Evolutionary conservation across 2,888 invertebrate genomes (phyloP).

Genomic region (Disparrhopalites patrizii): DNA sequence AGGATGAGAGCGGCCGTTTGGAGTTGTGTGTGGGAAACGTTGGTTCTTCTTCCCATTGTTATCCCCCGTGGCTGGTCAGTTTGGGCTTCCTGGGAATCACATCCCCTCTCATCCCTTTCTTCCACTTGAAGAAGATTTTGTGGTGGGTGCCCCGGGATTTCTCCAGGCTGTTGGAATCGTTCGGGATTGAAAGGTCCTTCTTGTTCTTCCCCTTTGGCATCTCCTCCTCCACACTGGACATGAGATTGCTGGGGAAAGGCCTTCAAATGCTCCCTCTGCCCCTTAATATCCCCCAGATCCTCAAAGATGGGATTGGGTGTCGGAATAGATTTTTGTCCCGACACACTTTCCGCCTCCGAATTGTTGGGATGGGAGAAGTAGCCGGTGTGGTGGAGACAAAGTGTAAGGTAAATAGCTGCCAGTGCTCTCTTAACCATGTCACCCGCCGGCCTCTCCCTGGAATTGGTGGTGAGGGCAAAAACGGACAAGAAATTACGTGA

Average conservation of each 20-base stretch:
- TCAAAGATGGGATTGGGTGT: not conserved
- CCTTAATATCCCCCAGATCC: too few species aligned
- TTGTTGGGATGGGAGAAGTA: slow-evolving; percentile 31
- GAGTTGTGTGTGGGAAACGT: slow-evolving; percentile 41
- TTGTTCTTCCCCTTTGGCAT: not conserved
- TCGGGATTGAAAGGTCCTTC: not conserved
- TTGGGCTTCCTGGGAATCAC: slow-evolving; percentile 11
- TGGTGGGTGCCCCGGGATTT: not conserved
- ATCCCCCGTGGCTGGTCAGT: not conserved
- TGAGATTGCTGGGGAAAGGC: not conserved
- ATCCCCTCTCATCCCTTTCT: slow-evolving; percentile 4
- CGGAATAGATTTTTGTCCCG: not conserved
- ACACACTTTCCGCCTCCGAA: not conserved
- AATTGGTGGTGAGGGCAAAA: slow-evolving; percentile 52
- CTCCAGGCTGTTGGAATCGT: not conserved
- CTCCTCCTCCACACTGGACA: not conserved
- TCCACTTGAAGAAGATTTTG: not conserved
- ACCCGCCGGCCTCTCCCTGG: slow-evolving; percentile 49
- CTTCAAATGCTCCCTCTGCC: not conserved
- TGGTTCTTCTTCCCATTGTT: too few species aligned
- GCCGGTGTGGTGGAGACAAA: slow-evolving; percentile 50
- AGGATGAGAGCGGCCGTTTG: slow-evolving; percentile 51
- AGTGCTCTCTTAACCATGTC: slow-evolving; percentile 52
- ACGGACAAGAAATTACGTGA: slow-evolving; percentile 50
- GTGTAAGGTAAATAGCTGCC: slow-evolving; percentile 53